Base-by-base conservation (phyloP, 1,140 invertebrate genomes). In the Drosophila novamexicana region DNA sequence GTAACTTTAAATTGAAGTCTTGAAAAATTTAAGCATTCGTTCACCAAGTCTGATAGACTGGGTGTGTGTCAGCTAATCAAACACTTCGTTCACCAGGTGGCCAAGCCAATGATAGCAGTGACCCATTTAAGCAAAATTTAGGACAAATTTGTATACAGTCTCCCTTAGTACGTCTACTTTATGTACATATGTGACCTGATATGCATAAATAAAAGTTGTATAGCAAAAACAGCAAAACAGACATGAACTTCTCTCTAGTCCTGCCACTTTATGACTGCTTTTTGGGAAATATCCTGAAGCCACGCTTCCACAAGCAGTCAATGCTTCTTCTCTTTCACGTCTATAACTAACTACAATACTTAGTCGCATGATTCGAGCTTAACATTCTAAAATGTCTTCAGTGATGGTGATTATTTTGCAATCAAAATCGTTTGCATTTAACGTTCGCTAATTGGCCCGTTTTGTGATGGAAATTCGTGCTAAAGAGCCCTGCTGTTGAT, bases 401-500 rank as follows among this genome's bases (percentile, higher is more conserved):
- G 76, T 70, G 75, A 57, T 65, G 64, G 42, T 71, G 64, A 81
- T 81, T 78, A 73, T 77, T 49, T 75, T 69, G 63, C 63, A 66
- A 76, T 86, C 73, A 63, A 86, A 76, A 77, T 83, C 72, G 73
- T 77, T 88, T 83, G 79, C 76, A 83, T 86, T 79, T 80, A 89
- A 79, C 76, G 83, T 44, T 77, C 76, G 69, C 83, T 86, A 86
- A 86, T 86, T 88, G 83, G 84, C 75, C 52, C 65, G 79, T 77
- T 86, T 86, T 86, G 83, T 88, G 76, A 88, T 86, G 79, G 79
- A 86, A 86, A 86, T 86, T 70, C 63, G 63, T 56, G 63, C 62
- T 75, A 78, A 77, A 68, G 62, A 77, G 59, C 54, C 45, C 54
- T 42, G 78, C 34, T 45, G 39, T 42, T 37, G 45, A 36, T 54